A percentile compares a stretch with the other conserved stretches of the same genome.
These are phyloP conservation scores for Eulithis testata DNA, from an alignment of 2,888 invertebrate genomes.

Conservation along the genomic window DNA sequence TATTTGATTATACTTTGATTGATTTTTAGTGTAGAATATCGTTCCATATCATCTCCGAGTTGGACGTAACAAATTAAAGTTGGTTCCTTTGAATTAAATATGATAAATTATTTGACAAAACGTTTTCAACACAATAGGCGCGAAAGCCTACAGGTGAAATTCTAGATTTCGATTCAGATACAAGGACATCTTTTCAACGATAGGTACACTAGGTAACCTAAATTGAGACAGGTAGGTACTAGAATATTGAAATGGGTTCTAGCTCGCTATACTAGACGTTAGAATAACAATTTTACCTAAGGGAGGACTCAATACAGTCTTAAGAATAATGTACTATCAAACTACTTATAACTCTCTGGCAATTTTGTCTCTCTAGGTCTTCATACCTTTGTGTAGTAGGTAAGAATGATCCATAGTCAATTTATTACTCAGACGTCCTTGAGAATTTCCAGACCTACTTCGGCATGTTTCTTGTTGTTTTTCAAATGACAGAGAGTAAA, in stretches of 20 bases:
- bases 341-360: too few relatives aligned
- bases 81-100: too few relatives aligned
- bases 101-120: too few relatives aligned
- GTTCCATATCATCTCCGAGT: too few relatives aligned
- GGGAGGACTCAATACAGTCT: not conserved
- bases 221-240: conserved; percentile 40
- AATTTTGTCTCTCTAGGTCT: not conserved
- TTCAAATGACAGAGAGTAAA: not conserved
- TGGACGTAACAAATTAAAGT: too few relatives aligned
- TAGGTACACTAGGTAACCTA: conserved; percentile 29
- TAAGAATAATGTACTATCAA: not conserved
- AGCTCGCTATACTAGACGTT: not conserved
- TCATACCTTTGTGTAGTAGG: not conserved
- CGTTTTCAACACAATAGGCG: conserved; percentile 9
- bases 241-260: conserved; percentile 26
- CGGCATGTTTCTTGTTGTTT: not conserved
- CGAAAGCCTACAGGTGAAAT: conserved; percentile 27
- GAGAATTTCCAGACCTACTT: not conserved
- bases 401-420: conserved; percentile 2
- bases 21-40: too few relatives aligned
- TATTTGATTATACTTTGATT: too few relatives aligned
- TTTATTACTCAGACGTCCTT: not conserved
- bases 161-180: conserved; percentile 28
- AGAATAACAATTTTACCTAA: not conserved
- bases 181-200: conserved; percentile 27